Base-by-base conservation (phyloP, 2,797 vertebrate species). In the Meriones psammophilus region DNA sequence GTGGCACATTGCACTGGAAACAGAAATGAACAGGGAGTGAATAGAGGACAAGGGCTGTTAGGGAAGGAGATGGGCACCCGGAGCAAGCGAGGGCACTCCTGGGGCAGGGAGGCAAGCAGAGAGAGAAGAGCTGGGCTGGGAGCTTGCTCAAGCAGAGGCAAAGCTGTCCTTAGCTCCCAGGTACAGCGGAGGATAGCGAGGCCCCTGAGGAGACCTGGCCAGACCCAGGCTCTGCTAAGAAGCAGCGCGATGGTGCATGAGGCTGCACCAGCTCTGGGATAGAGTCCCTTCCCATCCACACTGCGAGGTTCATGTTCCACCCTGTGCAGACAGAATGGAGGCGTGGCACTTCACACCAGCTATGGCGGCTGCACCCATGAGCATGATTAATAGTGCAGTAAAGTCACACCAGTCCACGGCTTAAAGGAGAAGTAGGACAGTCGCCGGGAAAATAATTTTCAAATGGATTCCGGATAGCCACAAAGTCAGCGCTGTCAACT, bases 1-100 rank as follows among this genome's bases (percentile, higher is more conserved):
- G 98, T 98, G 96, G 98, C 98, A 88, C 99, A 99, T 98, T 99
- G 99, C 98, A 99, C 99, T 99, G 99, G 98, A 99, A 99, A 99
- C 96, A 96, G 98, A 99, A 98, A 98, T 94, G 98, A 98, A 98
- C 97, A 98, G 97, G 97, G 89, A 8, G 88, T 98, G 98, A 98
- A 96, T 42, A 60, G 92, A 77, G 33, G 69, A 79, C 5, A 28
- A 18, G 46, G 8, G 18, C 10, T 26, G 14, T 4, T 28, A 6
- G 60, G 1, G 14, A 68, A n/a, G n/a, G 90, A 71, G 85, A 60
- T 6, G 80, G 88, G 92, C 85, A n/a, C 95, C 93, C 68, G 79
- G 92, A 96, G 91, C 93, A 95, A 96, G 94, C 74, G 28, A 93
- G 87, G 71, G 46, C 81, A n/a, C 92, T 84, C 85, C 93, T 80